These are phyloP conservation scores for Chrysemys picta DNA, from an alignment of 2,113 vertebrate genomes.

Conservation along the genomic window DNA sequence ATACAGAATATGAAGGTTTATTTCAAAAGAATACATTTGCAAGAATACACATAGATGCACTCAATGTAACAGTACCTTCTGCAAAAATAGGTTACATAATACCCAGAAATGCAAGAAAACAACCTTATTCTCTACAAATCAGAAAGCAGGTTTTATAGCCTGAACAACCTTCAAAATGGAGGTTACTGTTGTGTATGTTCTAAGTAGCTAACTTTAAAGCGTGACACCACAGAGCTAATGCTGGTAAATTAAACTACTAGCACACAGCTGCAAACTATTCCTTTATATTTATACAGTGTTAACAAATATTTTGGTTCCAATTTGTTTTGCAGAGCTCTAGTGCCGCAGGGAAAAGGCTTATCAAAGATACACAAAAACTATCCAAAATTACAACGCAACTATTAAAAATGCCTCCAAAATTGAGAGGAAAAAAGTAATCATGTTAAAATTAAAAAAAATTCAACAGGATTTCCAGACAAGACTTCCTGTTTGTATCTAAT, in stretches of 20 bases:
- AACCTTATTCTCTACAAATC: conserved; percentile 80
- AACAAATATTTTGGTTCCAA: conserved; percentile 72
- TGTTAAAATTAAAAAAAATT: conserved; percentile 81
- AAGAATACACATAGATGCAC: conserved; percentile 84
- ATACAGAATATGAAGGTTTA: conserved; percentile 88
- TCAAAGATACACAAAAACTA: conserved; percentile 82
- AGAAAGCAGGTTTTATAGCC: conserved; percentile 77
- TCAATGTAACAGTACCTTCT: conserved; percentile 87
- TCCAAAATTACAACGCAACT: conserved; percentile 83
- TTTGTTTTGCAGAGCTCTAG: conserved; percentile 66
- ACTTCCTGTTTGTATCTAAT: conserved; percentile 76
- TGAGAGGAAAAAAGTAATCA: conserved; percentile 82
- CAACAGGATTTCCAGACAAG: conserved; percentile 78
- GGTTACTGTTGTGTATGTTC: conserved; percentile 64
- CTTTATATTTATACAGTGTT: conserved; percentile 63
- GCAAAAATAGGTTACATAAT: conserved; percentile 89
- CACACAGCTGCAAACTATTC: conserved; percentile 70
- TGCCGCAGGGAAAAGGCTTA: conserved; percentile 76
- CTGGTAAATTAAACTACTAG: conserved; percentile 75
- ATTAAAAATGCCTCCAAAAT: conserved; percentile 86
- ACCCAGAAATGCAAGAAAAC: conserved; percentile 83
- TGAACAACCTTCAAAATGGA: conserved; percentile 77
- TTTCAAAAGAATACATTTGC: conserved; percentile 87
- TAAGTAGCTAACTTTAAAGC: conserved; percentile 69
- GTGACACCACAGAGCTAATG: conserved; percentile 74